Base-by-base conservation (phyloP, 2,797 vertebrate genomes). In the Smutsia temminckii region DNA sequence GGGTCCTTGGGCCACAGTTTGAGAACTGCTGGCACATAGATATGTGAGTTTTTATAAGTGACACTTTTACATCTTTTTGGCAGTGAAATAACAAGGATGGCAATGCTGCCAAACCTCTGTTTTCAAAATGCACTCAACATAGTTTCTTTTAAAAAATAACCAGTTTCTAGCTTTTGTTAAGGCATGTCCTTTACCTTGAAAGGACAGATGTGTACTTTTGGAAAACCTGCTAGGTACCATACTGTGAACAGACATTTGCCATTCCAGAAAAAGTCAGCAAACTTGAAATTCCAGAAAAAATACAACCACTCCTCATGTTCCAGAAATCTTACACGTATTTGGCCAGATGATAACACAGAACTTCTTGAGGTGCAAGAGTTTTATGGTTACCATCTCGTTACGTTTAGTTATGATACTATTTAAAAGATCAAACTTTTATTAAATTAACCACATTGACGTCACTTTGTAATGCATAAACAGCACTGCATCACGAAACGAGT, bases 131-230 rank as follows among this genome's bases (percentile, higher is more conserved):
- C 12, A 29, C 6, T 74, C 27, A 66, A 42, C 4, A 8, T 37
- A 61, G n/a, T 57, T 85, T 89, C 32, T 91, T 94, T 84, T 20
- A 20, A n/a, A 63, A 55, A 68, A 89, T 23, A 34, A 57, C 71
- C 66, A n/a, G 16, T 85, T 90, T 92, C 77, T 27, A 92, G 77
- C 63, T 90, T 92, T 89, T 83, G 55, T 46, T 34, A 78, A 69
- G 37, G 55, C 71, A 77, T 84, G 29, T 95, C 21, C 61, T 92
- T 83, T 72, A 51, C 29, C 55, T 94, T 29, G 51, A 89, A 91
- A 93, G 68, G 64, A 77, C 23, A 74, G 63, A 23, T 55, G 4
- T 88, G 9, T 63, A 88, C 51, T 71, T 87, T 59, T 40, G 64
- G 49, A 90, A 34, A 63, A 81, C 81, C 69, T 80, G 29, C 32